A percentile compares a stretch with the other conserved stretches of the same genome.
Evolutionary conservation across 2,113 vertebrate species (phyloP).

Genomic region (Tragelaphus imberbis): DNA sequence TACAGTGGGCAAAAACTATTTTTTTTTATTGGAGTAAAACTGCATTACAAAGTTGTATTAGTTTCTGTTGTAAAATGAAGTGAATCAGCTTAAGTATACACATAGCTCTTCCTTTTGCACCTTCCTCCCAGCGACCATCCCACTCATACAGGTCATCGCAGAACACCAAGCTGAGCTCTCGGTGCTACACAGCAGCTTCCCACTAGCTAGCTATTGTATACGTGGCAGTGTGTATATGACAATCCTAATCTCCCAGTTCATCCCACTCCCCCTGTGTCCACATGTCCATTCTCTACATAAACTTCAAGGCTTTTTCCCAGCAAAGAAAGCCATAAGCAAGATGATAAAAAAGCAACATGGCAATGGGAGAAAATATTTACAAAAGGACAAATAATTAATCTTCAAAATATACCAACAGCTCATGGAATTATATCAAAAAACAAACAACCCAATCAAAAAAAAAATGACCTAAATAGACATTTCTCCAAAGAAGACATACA

Average conservation of each 20-base stretch:
- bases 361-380: background rate
- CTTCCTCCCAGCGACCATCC: background rate
- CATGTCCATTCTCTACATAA: background rate
- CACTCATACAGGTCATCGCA: background rate
- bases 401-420: background rate
- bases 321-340: background rate
- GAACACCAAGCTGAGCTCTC: background rate
- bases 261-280: background rate
- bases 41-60: background rate
- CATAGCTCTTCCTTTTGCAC: background rate
- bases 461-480: background rate
- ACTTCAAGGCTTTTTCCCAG: background rate
- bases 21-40: background rate
- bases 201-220: background rate
- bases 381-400: background rate
- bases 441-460: background rate
- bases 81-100: background rate
- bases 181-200: background rate
- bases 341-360: background rate
- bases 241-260: background rate
- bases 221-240: accelerated
- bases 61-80: background rate
- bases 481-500: background rate
- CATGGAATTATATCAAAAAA: background rate
- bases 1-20: background rate